A percentile compares a stretch with the other conserved stretches of the same genome.
Conservation (phyloP, 2,888 invertebrate genomes). For the Selenia dentaria region DNA sequence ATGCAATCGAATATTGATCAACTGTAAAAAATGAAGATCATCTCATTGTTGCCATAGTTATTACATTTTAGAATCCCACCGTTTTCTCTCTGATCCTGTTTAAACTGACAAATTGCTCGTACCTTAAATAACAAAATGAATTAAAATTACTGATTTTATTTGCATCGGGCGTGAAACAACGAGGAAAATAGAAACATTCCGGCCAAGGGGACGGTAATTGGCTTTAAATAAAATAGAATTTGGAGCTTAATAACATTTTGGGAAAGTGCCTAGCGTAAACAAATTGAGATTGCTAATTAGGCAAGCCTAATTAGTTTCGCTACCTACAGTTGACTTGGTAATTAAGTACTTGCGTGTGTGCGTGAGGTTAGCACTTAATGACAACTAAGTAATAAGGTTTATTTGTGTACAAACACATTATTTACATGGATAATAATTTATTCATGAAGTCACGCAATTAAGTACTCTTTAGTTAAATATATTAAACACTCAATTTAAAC, state of each 20-base stretch:
- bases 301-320: slow-evolving; percentile 20
- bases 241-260: slow-evolving; percentile 37
- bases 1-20: too few species aligned
- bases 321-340: slow-evolving; percentile 11
- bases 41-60: too few species aligned
- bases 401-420: too few species aligned
- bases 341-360: slow-evolving; percentile 9
- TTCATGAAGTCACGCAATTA: too few species aligned
- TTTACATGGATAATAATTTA: too few species aligned
- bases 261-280: slow-evolving; percentile 36
- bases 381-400: not conserved
- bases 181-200: slow-evolving; percentile 31
- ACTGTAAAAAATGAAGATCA: too few species aligned
- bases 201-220: slow-evolving; percentile 22
- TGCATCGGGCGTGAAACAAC: slow-evolving; percentile 12
- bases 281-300: slow-evolving; percentile 48
- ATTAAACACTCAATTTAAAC: too few species aligned
- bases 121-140: slow-evolving; percentile 4
- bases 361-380: not conserved
- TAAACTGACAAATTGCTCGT: slow-evolving; percentile 1
- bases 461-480: too few species aligned
- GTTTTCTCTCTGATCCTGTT: too few species aligned
- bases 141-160: slow-evolving; percentile 19
- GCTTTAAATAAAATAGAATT: slow-evolving; percentile 36
- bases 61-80: too few species aligned